phyloP scores from a whole-genome alignment of 2,888 invertebrate genomes.

The Acronicta alni region DNA sequence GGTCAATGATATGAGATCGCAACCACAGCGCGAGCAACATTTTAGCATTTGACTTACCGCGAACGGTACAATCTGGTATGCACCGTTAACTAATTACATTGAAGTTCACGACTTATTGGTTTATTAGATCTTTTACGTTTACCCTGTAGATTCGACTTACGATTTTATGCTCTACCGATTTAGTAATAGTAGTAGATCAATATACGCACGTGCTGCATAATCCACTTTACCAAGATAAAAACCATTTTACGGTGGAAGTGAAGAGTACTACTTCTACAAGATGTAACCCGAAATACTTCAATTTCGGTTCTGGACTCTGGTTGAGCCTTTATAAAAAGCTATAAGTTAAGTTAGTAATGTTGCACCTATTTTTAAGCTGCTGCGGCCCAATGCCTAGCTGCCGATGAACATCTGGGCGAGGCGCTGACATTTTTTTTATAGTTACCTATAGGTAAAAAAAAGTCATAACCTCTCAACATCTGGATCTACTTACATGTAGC shows the following conservation, averaged over 20 bases:
- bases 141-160: constrained; percentile 18
- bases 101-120: constrained; percentile 63
- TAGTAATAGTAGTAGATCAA: background rate
- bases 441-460: too few species aligned
- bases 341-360: too few species aligned
- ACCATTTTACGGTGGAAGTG: too few species aligned
- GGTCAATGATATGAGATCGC: constrained; percentile 51
- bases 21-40: constrained; percentile 57
- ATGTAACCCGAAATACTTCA: too few species aligned
- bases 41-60: constrained; percentile 59
- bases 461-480: too few species aligned
- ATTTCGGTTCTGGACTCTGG: too few species aligned
- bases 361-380: background rate
- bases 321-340: too few species aligned
- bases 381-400: background rate
- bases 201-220: too few species aligned
- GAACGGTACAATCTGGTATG: constrained; percentile 78
- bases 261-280: too few species aligned
- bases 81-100: constrained; percentile 82
- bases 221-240: too few species aligned
- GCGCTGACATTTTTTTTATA: background rate
- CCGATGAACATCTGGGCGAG: background rate
- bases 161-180: constrained; percentile 1
- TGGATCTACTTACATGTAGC: too few species aligned
- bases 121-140: constrained; percentile 35